Evolutionary conservation across 2,113 vertebrate genomes (phyloP).

Genomic region (Ornithorhynchus anatinus): DNA sequence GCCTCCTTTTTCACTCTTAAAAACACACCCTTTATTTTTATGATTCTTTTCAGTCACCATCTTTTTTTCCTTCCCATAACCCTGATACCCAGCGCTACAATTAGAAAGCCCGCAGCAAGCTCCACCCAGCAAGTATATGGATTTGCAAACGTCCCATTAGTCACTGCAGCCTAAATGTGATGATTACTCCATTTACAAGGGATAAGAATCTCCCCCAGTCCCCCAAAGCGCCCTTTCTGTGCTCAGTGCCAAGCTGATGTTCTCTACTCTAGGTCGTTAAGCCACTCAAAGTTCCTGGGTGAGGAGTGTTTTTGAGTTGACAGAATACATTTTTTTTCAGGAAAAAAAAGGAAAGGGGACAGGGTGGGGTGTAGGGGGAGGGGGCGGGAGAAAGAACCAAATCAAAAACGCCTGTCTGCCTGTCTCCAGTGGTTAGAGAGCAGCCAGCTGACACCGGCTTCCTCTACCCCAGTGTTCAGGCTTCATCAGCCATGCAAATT

Average conservation of each 20-base stretch:
- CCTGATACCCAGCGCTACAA: not conserved
- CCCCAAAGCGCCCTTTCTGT: not conserved
- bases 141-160: constrained; percentile 54
- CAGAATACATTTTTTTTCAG: too few species aligned
- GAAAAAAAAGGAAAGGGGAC: constrained; percentile 10
- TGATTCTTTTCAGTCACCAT: not conserved
- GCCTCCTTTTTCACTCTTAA: too few species aligned
- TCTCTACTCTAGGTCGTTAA: constrained; percentile 27
- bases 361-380: constrained; percentile 10
- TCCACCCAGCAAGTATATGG: constrained; percentile 37
- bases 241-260: not conserved
- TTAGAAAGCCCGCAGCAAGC: constrained; percentile 18
- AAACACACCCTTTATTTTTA: too few species aligned
- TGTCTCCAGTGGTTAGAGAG: constrained; percentile 71
- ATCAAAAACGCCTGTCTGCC: constrained; percentile 67
- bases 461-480: constrained; percentile 67
- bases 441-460: constrained; percentile 68
- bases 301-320: too few species aligned
- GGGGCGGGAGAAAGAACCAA: constrained; percentile 22
- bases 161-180: constrained; percentile 49
- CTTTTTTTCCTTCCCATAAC: not conserved
- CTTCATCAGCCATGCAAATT: constrained; percentile 83
- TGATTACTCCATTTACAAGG: constrained; percentile 56
- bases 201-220: constrained; percentile 22
- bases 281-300: not conserved